Evolutionary conservation across 2,888 invertebrate genomes (phyloP).

Genomic region (Trichopria drosophilae): DNA sequence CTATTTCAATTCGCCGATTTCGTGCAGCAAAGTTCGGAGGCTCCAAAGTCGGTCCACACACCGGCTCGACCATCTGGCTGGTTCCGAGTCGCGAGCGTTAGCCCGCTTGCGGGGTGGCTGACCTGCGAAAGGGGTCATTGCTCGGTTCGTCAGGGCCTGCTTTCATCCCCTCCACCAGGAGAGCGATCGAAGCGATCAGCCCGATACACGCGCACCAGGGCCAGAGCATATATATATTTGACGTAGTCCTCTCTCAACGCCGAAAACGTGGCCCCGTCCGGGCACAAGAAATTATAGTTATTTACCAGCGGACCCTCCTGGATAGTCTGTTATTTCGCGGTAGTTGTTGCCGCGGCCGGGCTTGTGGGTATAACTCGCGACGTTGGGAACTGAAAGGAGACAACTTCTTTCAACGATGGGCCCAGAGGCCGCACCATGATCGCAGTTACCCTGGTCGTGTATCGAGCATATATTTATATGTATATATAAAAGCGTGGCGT

Average conservation of each 20-base stretch:
- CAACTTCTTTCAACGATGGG: too few relatives aligned
- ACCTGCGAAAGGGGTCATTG: constrained; percentile 43
- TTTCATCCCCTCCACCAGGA: constrained; percentile 46
- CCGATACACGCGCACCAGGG: too few relatives aligned
- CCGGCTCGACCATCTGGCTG: too few relatives aligned
- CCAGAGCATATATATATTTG: too few relatives aligned
- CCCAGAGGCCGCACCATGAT: too few relatives aligned
- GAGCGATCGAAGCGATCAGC: too few relatives aligned
- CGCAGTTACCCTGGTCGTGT: too few relatives aligned
- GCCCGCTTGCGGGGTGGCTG: constrained; percentile 54
- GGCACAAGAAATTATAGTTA: constrained; percentile 56
- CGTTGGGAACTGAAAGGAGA: too few relatives aligned
- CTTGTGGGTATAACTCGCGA: constrained; percentile 37
- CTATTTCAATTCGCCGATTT: too few relatives aligned
- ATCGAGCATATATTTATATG: too few relatives aligned
- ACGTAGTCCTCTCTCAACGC: constrained; percentile 37
- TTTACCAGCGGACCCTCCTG: constrained; percentile 49
- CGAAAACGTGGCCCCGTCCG: constrained; percentile 38
- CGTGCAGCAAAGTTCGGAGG: too few relatives aligned
- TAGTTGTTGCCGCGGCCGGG: constrained; percentile 46
- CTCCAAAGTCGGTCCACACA: constrained; percentile 15
- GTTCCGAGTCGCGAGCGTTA: constrained; percentile 11
- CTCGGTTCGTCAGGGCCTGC: constrained; percentile 40
- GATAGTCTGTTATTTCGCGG: constrained; percentile 55
- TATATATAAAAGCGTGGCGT: too few relatives aligned